These are phyloP conservation scores for Acanthis flammea DNA, from an alignment of 2,797 vertebrate genomes.

Conservation along the genomic window DNA sequence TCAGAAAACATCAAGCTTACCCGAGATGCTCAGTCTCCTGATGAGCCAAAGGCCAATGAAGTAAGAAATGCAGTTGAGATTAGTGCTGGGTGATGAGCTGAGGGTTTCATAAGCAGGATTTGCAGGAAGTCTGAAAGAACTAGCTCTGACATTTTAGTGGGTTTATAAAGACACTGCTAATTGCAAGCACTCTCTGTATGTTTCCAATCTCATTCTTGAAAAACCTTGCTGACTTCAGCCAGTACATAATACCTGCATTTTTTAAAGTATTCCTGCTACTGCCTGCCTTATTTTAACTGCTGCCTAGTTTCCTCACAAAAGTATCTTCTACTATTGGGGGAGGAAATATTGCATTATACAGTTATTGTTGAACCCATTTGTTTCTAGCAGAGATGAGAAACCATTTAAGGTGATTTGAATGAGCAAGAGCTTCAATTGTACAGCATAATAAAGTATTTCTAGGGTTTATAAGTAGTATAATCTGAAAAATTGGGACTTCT, in stretches of 20 bases:
- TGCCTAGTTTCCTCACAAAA: neutral
- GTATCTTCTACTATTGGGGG: neutral
- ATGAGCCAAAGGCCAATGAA: constrained; percentile 95
- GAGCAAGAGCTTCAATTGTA: neutral
- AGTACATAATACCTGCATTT: neutral
- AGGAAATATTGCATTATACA: neutral
- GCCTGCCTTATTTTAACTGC: neutral
- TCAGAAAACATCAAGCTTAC: constrained; percentile 98
- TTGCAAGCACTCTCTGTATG: neutral
- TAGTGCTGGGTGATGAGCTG: neutral
- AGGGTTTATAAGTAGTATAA: neutral
- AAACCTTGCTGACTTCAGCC: neutral
- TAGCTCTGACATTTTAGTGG: neutral
- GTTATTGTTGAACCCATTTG: neutral
- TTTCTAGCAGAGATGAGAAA: neutral
- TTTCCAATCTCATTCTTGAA: neutral
- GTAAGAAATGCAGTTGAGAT: constrained; percentile 72
- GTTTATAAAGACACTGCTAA: neutral
- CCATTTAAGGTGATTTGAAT: neutral
- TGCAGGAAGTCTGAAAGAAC: neutral
- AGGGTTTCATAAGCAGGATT: constrained; percentile 19
- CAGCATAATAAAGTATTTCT: neutral
- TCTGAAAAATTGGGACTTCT: neutral
- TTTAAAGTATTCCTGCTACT: neutral
- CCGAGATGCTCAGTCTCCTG: constrained; percentile 94